These are phyloP conservation scores for Triplophysa siluroides DNA, from an alignment of 2,113 vertebrate genomes.

Conservation along the genomic window DNA sequence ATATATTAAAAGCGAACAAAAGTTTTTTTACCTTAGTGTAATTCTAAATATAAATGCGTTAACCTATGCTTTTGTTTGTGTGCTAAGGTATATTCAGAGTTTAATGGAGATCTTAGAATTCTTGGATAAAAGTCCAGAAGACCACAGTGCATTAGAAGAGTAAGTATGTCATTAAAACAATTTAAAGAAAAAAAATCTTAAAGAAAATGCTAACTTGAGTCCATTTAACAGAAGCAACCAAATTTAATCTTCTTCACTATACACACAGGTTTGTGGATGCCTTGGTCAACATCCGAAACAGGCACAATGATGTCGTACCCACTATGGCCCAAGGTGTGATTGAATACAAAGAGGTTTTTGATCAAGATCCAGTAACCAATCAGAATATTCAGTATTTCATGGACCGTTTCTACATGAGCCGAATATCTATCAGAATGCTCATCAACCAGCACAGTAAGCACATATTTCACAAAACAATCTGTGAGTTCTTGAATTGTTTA, in stretches of 20 bases:
- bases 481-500: background rate
- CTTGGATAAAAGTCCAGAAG: constrained; percentile 85
- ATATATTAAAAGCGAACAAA: background rate
- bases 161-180: constrained; percentile 68
- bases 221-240: too few relatives aligned
- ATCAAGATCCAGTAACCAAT: constrained; percentile 85
- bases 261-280: constrained; percentile 80
- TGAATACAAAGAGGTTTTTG: constrained; percentile 88
- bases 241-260: background rate
- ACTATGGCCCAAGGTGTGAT: constrained; percentile 94
- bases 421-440: constrained; percentile 96
- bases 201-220: too few relatives aligned
- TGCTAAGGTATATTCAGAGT: constrained; percentile 89
- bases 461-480: background rate
- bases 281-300: constrained; percentile 90
- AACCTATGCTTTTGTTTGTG: background rate
- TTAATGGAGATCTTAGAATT: constrained; percentile 92
- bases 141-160: constrained; percentile 82
- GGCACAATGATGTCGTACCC: constrained; percentile 93
- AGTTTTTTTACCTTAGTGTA: background rate
- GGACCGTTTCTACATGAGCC: constrained; percentile 95
- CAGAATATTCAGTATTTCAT: constrained; percentile 97
- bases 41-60: background rate
- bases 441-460: constrained; percentile 94
- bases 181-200: background rate